Percentiles rank a stretch among this genome's conserved stretches.
phyloP scores from a whole-genome alignment of 2,113 vertebrate genomes.

The Otolemur garnettii region DNA sequence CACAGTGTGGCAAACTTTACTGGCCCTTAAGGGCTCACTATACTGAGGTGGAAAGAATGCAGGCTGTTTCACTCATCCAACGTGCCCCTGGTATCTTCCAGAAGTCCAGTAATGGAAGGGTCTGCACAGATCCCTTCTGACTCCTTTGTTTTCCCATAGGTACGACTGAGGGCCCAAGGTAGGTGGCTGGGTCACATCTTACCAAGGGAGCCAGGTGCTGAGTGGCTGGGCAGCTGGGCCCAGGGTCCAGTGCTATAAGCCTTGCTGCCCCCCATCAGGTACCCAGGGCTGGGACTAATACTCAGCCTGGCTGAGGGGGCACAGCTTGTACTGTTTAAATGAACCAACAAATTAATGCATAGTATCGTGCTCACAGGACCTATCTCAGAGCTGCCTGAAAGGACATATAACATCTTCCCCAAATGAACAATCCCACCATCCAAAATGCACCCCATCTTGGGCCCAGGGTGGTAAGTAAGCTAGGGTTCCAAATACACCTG shows the following conservation, averaged over 20 bases:
- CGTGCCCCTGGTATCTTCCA: not conserved
- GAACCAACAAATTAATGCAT: not conserved
- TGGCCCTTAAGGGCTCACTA: not conserved
- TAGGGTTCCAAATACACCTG: not conserved
- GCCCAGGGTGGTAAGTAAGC: not conserved
- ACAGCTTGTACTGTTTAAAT: not conserved
- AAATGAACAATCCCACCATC: not conserved
- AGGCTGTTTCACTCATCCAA: not conserved
- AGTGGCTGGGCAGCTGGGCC: fast-evolving
- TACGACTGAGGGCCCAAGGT: not conserved
- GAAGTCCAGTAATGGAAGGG: not conserved
- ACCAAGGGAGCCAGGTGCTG: not conserved
- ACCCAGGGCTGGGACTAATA: not conserved
- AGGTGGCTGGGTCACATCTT: not conserved
- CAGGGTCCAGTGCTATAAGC: not conserved
- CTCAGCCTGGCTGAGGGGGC: not conserved
- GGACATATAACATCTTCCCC: not conserved
- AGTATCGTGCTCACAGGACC: not conserved
- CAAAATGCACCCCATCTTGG: not conserved
- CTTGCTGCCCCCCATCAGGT: not conserved
- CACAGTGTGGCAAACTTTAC: fast-evolving
- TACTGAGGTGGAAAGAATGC: not conserved
- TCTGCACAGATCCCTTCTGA: not conserved
- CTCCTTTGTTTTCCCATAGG: not conserved
- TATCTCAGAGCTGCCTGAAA: not conserved